phyloP scores from a whole-genome alignment of 2,888 invertebrate genomes.

The Nematopogon swammerdamellus region DNA sequence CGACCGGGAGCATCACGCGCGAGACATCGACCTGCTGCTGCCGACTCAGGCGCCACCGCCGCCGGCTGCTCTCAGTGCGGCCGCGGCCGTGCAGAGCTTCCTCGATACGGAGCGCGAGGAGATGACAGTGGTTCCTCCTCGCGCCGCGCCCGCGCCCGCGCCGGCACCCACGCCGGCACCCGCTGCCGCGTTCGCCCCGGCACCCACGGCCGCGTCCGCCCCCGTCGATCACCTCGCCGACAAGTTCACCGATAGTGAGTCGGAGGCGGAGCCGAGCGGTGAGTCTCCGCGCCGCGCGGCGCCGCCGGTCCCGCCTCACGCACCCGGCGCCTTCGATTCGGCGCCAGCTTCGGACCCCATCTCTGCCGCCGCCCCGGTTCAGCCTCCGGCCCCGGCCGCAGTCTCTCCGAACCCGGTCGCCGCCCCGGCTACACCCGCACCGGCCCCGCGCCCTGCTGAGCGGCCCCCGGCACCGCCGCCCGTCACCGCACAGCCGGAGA shows the following conservation, averaged over 20 bases:
- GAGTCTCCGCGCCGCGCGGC: conserved; percentile 42
- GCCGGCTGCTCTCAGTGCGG: conserved; percentile 15
- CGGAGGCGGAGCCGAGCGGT: conserved; percentile 47
- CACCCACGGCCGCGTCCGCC: conserved; percentile 24
- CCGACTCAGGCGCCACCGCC: conserved; percentile 32
- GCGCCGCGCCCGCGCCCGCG: conserved; percentile 29
- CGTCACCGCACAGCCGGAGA: conserved; percentile 20
- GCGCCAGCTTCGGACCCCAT: conserved; percentile 16
- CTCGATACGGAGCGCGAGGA: conserved; percentile 50
- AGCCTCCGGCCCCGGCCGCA: conserved; percentile 13
- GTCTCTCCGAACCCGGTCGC: conserved; percentile 13
- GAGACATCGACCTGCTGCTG: conserved; percentile 20
- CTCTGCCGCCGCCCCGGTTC: conserved; percentile 14
- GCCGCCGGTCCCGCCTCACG: conserved; percentile 10
- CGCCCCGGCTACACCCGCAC: conserved; percentile 10
- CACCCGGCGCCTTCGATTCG: conserved; percentile 15
- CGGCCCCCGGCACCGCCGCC: conserved; percentile 12
- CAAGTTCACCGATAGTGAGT: conserved; percentile 58
- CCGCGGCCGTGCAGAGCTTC: conserved; percentile 37
- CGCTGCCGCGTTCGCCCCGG: conserved; percentile 31
- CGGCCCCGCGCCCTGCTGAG: conserved; percentile 8
- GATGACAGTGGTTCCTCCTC: conserved; percentile 29
- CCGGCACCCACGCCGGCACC: too few relatives aligned
- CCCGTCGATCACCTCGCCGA: conserved; percentile 44
- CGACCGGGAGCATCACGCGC: conserved; percentile 51